phyloP scores from a whole-genome alignment of 2,113 vertebrate species.

The Caranx ignobilis region DNA sequence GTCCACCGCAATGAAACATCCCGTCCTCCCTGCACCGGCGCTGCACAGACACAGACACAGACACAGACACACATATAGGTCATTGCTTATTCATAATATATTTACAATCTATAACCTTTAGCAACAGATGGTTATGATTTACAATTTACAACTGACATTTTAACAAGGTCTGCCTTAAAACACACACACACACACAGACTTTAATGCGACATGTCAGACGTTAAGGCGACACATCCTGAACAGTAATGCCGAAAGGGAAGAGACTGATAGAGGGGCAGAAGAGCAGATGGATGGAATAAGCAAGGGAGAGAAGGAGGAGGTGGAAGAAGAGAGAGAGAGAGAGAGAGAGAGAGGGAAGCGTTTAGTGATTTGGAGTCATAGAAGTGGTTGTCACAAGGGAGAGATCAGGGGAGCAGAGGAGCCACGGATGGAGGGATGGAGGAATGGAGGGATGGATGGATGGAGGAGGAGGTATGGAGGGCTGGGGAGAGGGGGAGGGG shows the following conservation, averaged over 20 bases:
- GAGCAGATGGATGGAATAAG: slow-evolving; percentile 10
- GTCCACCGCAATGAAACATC: slow-evolving; percentile 97
- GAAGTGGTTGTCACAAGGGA: slow-evolving; percentile 55
- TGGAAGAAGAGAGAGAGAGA: background rate
- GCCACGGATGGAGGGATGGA: slow-evolving; percentile 41
- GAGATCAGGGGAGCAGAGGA: slow-evolving; percentile 44
- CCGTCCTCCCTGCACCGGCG: slow-evolving; percentile 94
- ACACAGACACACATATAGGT: slow-evolving; percentile 2
- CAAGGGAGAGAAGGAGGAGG: background rate
- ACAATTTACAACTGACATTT: no score
- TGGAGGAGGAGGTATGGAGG: slow-evolving; percentile 26
- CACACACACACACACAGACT: slow-evolving; percentile 30
- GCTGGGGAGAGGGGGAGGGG: slow-evolving; percentile 26
- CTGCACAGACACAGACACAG: slow-evolving; percentile 72
- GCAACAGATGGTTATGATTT: no score
- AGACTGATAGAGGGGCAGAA: slow-evolving; percentile 1
- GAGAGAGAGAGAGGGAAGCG: slow-evolving; percentile 18
- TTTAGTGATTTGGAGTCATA: slow-evolving; percentile 41
- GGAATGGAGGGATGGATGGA: slow-evolving; percentile 27
- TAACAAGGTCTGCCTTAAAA: background rate
- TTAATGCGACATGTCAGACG: slow-evolving; percentile 55
- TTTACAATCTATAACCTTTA: no score
- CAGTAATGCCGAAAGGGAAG: slow-evolving; percentile 26
- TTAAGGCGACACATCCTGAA: slow-evolving; percentile 61
- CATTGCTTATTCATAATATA: no score